phyloP scores from a whole-genome alignment of 1,140 invertebrate genomes.

The Teleopsis dalmanni region DNA sequence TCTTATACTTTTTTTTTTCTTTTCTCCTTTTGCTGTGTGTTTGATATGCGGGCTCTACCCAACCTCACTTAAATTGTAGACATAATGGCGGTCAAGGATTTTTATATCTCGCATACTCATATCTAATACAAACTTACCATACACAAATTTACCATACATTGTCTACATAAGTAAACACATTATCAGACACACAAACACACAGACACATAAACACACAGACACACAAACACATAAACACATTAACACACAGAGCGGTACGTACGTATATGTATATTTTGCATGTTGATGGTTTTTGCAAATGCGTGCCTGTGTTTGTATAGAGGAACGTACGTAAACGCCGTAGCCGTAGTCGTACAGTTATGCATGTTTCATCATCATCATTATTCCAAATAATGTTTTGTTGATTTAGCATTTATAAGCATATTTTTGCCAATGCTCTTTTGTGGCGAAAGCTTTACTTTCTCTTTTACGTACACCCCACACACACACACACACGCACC shows the following conservation, averaged over 20 bases:
- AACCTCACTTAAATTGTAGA: no score
- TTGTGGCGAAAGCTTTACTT: background rate
- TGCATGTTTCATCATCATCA: constrained; percentile 8
- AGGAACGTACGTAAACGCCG: background rate
- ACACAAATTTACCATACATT: no score
- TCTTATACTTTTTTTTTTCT: no score
- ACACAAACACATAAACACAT: background rate
- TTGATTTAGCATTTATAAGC: constrained; percentile 6
- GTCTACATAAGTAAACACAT: no score
- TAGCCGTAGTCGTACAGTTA: background rate
- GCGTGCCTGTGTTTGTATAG: background rate
- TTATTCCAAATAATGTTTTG: constrained; percentile 6
- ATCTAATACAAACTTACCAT: no score
- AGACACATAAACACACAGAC: background rate
- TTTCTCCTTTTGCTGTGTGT: no score
- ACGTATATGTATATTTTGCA: background rate
- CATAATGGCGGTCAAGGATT: no score
- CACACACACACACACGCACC: background rate
- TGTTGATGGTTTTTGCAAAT: background rate
- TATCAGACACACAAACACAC: background rate
- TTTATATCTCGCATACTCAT: no score
- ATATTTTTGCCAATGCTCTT: constrained; percentile 3
- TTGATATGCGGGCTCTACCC: no score
- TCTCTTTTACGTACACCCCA: background rate
- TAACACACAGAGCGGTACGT: background rate